Evolutionary conservation across 2,797 vertebrate genomes (phyloP), one percentile per base, ranked within the genome.

Genomic region (Aulostomus chinensis): DNA sequence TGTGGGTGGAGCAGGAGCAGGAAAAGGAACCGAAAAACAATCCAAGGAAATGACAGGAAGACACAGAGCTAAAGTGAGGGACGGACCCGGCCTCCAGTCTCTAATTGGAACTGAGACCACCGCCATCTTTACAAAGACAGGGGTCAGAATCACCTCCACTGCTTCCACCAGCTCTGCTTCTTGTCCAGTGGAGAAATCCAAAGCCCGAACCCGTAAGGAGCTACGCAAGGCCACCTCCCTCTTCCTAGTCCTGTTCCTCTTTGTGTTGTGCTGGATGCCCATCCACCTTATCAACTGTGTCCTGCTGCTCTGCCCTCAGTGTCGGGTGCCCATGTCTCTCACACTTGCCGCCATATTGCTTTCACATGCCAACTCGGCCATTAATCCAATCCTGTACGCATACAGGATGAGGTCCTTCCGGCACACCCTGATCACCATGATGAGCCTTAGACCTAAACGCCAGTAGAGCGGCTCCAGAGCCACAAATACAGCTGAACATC

Each of bases 191-290:
- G 15, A 3, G 12, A 72, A 29, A 26, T 32, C 35, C 15, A 50
- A 15, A 2, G 0, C 5, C 0, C 74, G 68, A 0, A 75, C 92
- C 42, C 80, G 90, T 49, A 87, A 87, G 30, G 92, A 95, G 80
- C 67, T 92, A 1, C 90, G 89, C 0, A 94, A 91, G 0, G 93
- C 94, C 78, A 93, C 90, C 56, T 94, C 93, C 0, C 83, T 95
- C 34, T 91, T 94, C 62, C 79, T 94, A 80, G 90, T 96, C 0
- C 87, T 95, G 36, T 93, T 94, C 1, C 71, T 95, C 13, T 96
- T 96, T 51, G 91, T 85, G 4, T 58, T 95, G 36, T 96, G 94
- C 68, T 95, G 93, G 94, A 73, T 94, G 38, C 93, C 94, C 2
- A 83, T 96, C 11, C 92, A 95, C 12, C 51, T 91, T 53, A 59